Conservation (phyloP, 2,113 vertebrate species). For the Sander vitreus region DNA sequence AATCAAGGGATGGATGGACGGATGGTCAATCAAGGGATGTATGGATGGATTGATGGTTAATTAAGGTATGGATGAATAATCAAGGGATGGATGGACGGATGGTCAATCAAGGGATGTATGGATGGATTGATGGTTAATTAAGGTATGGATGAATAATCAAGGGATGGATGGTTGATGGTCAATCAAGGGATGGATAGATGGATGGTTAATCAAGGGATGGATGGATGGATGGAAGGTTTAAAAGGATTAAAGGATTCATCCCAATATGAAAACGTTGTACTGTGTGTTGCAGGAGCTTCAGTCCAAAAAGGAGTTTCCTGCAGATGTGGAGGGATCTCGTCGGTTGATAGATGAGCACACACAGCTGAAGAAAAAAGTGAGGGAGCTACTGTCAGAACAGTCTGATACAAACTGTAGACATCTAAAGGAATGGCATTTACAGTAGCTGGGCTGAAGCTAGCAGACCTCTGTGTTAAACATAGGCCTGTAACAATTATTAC, state of each 20-base stretch:
- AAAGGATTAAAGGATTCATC: accelerated
- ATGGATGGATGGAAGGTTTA: not conserved
- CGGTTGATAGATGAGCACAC: constrained; percentile 97
- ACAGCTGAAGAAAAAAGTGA: constrained; percentile 93
- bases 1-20: not conserved
- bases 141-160: no score
- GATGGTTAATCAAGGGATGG: no score
- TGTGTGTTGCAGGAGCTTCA: constrained; percentile 88
- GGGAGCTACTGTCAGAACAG: not conserved
- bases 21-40: not conserved
- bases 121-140: no score
- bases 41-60: no score
- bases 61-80: no score
- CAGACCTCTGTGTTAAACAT: not conserved
- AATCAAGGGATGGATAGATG: no score
- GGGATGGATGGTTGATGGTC: no score
- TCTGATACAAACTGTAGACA: not conserved
- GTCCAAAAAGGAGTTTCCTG: constrained; percentile 96
- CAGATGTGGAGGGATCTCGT: constrained; percentile 96
- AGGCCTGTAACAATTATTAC: no score
- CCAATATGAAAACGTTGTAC: not conserved
- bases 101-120: no score
- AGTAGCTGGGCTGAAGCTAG: not conserved
- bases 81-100: no score
- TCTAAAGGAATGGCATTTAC: not conserved